Percentiles rank a stretch among this genome's conserved stretches.
Evolutionary conservation across 2,797 vertebrate genomes (phyloP).

Genomic region (Phataginus tricuspis): DNA sequence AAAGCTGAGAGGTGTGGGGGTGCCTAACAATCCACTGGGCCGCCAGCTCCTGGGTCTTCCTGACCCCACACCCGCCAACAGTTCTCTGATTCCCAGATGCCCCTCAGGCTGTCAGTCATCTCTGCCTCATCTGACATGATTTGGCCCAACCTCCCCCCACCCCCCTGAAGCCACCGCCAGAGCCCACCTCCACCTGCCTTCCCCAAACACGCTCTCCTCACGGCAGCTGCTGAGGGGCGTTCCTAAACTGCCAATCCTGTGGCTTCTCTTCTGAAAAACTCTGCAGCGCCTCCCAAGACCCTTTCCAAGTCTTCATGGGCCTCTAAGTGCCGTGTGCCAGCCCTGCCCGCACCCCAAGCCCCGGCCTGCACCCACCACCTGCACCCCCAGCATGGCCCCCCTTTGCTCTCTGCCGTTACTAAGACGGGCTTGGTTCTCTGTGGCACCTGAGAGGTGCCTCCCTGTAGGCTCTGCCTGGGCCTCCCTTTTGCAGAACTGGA

Average conservation of each 20-base stretch:
- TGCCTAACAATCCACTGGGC: too few relatives aligned
- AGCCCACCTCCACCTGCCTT: background rate
- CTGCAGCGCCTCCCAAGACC: fast-evolving
- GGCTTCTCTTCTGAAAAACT: background rate
- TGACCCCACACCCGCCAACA: fast-evolving
- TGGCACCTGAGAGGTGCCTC: background rate
- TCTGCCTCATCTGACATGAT: background rate
- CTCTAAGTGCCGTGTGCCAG: background rate
- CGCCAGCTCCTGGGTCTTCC: background rate
- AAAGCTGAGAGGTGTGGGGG: background rate
- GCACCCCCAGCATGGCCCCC: too few relatives aligned
- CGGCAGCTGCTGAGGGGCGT: background rate
- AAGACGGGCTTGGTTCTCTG: fast-evolving
- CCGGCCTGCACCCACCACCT: too few relatives aligned
- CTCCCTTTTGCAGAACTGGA: too few relatives aligned
- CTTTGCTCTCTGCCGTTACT: background rate
- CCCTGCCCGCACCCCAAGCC: background rate
- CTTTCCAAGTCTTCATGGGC: background rate
- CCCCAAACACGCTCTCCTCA: background rate
- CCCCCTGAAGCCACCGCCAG: background rate
- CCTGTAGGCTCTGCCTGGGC: fast-evolving
- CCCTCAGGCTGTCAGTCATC: fast-evolving
- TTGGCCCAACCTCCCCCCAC: background rate
- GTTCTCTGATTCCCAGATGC: fast-evolving
- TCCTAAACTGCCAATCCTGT: fast-evolving